Conservation (phyloP, 2,888 invertebrate genomes). For the Leucania comma region DNA sequence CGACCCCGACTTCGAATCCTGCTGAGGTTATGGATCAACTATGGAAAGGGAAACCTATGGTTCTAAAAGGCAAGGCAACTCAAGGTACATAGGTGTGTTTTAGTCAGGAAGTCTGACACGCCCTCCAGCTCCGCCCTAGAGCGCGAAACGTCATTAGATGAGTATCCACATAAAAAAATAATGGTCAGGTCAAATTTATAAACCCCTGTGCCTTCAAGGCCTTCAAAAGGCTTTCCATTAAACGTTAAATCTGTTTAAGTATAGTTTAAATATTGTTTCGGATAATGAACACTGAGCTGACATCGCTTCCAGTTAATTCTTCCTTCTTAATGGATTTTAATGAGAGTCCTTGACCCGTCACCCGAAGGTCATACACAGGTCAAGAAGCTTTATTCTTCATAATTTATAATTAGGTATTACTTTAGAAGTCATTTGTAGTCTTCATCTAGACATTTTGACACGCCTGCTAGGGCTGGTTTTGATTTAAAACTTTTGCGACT, state of each 20-base stretch:
- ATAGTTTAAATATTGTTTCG: conserved; percentile 46
- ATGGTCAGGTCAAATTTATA: background rate
- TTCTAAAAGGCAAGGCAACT: too few species aligned
- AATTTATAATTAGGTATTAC: conserved; percentile 14
- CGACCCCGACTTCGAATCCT: too few species aligned
- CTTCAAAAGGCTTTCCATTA: conserved; percentile 21
- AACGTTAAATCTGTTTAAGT: conserved; percentile 29
- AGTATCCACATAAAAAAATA: too few species aligned
- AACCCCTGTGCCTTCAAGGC: background rate
- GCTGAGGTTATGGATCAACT: too few species aligned
- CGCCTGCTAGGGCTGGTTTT: background rate
- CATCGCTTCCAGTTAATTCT: conserved; percentile 42
- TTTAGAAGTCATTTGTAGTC: conserved; percentile 20
- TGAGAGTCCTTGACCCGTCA: conserved; percentile 33
- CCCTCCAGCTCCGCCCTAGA: too few species aligned
- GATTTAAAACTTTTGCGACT: background rate
- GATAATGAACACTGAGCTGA: conserved; percentile 41
- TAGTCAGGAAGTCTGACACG: too few species aligned
- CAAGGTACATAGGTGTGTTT: too few species aligned
- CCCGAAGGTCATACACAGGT: conserved; percentile 10
- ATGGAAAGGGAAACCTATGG: too few species aligned
- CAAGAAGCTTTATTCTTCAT: conserved; percentile 14
- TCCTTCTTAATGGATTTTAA: conserved; percentile 36
- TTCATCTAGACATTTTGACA: background rate
- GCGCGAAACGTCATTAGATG: too few species aligned